Evolutionary conservation across 2,113 vertebrate species (phyloP).

Genomic region (Beaufortia kweichowensis): DNA sequence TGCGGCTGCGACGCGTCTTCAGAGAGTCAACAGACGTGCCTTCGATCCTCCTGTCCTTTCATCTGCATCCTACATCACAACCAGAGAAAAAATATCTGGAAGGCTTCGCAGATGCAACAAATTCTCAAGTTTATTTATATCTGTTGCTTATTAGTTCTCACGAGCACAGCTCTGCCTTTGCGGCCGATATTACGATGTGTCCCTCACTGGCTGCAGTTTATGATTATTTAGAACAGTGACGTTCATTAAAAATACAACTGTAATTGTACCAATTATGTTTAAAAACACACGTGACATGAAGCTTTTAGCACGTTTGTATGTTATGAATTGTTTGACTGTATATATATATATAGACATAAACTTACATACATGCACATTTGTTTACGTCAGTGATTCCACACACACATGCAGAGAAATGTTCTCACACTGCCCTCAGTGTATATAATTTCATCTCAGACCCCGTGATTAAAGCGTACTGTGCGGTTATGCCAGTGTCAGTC

Average conservation of each 20-base stretch:
- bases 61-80: constrained; percentile 11
- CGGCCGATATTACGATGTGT: neutral
- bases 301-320: too few species aligned
- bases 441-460: constrained; percentile 1
- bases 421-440: neutral
- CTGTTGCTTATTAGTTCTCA: neutral
- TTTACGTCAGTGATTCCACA: neutral
- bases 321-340: neutral
- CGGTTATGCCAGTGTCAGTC: constrained; percentile 37
- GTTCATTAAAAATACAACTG: too few species aligned
- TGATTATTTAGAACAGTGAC: too few species aligned
- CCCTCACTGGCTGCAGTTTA: neutral
- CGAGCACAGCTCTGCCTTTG: neutral
- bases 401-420: neutral
- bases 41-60: constrained; percentile 21
- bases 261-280: too few species aligned
- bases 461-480: constrained; percentile 20
- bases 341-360: too few species aligned
- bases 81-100: constrained; percentile 8
- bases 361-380: neutral
- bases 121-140: constrained; percentile 34
- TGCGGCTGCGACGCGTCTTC: constrained; percentile 2
- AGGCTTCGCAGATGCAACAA: neutral
- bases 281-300: too few species aligned
- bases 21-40: neutral